Conservation (phyloP, 2,797 vertebrate species). For the Enteromius mattozi region DNA sequence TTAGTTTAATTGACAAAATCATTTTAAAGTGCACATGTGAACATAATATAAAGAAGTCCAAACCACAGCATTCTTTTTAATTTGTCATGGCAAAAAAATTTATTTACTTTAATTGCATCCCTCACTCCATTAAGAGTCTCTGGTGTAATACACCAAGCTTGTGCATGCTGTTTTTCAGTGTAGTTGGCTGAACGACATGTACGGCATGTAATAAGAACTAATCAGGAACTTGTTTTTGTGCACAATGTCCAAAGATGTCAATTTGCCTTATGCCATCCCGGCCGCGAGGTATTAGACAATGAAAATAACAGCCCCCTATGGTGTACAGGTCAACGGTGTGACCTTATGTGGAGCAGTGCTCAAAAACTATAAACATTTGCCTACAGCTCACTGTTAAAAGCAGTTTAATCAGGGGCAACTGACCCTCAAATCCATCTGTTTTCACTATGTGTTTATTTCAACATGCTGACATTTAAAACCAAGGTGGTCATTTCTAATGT, state of each 20-base stretch:
- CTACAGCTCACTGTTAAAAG: slow-evolving; percentile 28
- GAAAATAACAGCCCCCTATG: slow-evolving; percentile 45
- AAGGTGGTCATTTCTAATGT: background rate
- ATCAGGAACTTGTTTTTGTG: slow-evolving; percentile 53
- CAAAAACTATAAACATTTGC: slow-evolving; percentile 43
- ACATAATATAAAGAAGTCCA: background rate
- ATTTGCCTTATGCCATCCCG: slow-evolving; percentile 37
- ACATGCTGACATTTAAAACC: slow-evolving; percentile 1
- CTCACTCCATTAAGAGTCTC: slow-evolving; percentile 18
- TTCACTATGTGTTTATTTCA: background rate
- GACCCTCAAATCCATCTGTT: background rate
- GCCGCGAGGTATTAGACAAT: slow-evolving; percentile 20
- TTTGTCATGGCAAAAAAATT: background rate
- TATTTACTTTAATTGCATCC: background rate
- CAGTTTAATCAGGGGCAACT: slow-evolving; percentile 8
- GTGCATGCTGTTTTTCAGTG: slow-evolving; percentile 18
- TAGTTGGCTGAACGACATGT: slow-evolving; percentile 30
- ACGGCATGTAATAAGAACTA: slow-evolving; percentile 43
- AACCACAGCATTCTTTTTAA: background rate
- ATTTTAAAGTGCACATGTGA: background rate
- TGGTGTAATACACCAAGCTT: background rate
- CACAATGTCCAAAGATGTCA: slow-evolving; percentile 58
- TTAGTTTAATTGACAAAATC: background rate
- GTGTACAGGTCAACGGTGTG: slow-evolving; percentile 41
- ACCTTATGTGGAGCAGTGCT: slow-evolving; percentile 14